These are phyloP conservation scores for Aricia agestis DNA, from an alignment of 1,140 invertebrate genomes.

Conservation along the genomic window DNA sequence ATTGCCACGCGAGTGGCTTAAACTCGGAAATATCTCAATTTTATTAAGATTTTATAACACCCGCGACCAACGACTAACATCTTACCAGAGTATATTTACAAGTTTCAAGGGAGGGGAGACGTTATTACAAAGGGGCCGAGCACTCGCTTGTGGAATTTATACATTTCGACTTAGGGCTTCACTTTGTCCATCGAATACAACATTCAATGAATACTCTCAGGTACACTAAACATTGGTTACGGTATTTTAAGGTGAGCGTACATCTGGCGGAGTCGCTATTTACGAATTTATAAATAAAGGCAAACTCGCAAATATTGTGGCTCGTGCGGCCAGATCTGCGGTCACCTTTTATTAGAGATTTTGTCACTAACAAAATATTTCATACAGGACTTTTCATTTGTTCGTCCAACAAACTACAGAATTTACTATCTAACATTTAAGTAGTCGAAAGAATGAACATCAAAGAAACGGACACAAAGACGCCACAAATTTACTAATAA, in stretches of 20 bases:
- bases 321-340: neutral
- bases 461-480: neutral
- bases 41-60: slow-evolving; percentile 72
- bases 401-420: neutral
- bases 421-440: neutral
- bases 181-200: neutral
- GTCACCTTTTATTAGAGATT: neutral
- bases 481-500: slow-evolving; percentile 1
- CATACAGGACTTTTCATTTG: neutral
- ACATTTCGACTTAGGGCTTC: slow-evolving; percentile 17
- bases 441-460: neutral
- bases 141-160: slow-evolving; percentile 19
- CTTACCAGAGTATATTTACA: slow-evolving; percentile 64
- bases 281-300: no score
- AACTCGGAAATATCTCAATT: slow-evolving; percentile 74
- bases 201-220: neutral
- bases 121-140: slow-evolving; percentile 54
- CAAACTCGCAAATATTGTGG: no score
- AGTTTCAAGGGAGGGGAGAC: slow-evolving; percentile 49
- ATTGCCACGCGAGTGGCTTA: slow-evolving; percentile 68
- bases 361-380: neutral
- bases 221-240: neutral
- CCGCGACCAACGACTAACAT: slow-evolving; percentile 49
- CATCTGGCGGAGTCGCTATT: no score
- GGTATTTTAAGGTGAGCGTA: no score